A percentile compares a stretch with the other conserved stretches of the same genome.
These are phyloP conservation scores for Motacilla tschutschensis DNA, from an alignment of 2,113 vertebrate species.

Conservation along the genomic window DNA sequence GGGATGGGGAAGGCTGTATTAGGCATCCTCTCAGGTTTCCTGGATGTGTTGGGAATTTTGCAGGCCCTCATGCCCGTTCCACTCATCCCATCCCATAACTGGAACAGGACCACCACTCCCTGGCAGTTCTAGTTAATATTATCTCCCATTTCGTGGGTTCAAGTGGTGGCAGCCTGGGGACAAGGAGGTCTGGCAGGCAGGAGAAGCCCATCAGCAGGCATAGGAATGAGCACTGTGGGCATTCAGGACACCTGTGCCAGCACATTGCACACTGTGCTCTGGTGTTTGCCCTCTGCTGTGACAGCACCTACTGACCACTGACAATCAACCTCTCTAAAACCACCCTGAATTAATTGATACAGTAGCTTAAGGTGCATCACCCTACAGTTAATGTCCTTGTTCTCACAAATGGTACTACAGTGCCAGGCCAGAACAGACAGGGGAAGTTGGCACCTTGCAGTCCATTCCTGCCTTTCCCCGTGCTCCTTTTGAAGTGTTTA, in stretches of 20 bases:
- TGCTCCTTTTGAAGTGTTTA: neutral
- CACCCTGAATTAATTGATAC: neutral
- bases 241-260: neutral
- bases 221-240: neutral
- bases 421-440: neutral
- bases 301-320: neutral
- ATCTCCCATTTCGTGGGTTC: accelerated
- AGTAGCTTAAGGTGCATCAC: neutral
- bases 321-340: neutral
- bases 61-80: accelerated
- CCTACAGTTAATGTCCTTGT: neutral
- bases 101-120: neutral
- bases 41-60: neutral
- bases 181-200: neutral
- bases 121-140: neutral
- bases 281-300: neutral
- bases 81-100: neutral
- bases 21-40: neutral
- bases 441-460: neutral
- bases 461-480: neutral
- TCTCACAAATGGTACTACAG: neutral
- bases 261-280: accelerated
- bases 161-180: neutral
- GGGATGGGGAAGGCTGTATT: neutral
- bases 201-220: neutral